Evolutionary conservation across 2,113 vertebrate species (phyloP).

Genomic region (Periophthalmus modestus): DNA sequence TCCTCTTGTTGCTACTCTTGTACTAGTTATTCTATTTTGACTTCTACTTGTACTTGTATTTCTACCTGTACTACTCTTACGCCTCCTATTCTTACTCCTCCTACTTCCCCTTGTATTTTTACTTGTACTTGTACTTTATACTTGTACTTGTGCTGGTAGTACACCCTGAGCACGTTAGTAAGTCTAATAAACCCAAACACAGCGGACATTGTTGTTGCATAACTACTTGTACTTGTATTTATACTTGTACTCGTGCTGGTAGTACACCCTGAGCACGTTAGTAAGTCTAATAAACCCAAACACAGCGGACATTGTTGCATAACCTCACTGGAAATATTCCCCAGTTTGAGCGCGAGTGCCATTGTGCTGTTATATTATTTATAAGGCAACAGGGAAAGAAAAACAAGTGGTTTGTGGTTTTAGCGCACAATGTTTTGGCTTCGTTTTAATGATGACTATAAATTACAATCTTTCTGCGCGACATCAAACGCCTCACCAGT

Average conservation of each 20-base stretch:
- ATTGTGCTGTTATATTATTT: constrained; percentile 3
- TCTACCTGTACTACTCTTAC: too few species aligned
- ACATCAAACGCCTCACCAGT: constrained; percentile 8
- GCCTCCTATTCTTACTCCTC: too few species aligned
- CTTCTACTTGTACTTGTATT: too few species aligned
- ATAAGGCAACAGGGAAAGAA: background rate
- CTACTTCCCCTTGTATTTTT: background rate
- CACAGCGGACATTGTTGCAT: background rate
- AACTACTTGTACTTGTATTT: background rate
- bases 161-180: too few species aligned
- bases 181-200: too few species aligned
- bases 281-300: too few species aligned
- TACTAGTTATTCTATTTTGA: too few species aligned
- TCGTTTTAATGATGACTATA: constrained; percentile 8
- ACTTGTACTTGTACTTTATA: background rate
- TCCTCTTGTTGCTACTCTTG: too few species aligned
- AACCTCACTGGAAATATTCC: background rate
- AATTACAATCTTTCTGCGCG: background rate
- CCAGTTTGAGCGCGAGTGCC: background rate
- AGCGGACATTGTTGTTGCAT: too few species aligned
- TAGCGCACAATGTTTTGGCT: background rate
- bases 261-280: too few species aligned
- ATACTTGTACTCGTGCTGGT: too few species aligned
- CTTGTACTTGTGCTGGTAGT: too few species aligned
- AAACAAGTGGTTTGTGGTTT: constrained; percentile 14